Conservation (phyloP, 2,888 invertebrate genomes). For the Nomada flava region DNA sequence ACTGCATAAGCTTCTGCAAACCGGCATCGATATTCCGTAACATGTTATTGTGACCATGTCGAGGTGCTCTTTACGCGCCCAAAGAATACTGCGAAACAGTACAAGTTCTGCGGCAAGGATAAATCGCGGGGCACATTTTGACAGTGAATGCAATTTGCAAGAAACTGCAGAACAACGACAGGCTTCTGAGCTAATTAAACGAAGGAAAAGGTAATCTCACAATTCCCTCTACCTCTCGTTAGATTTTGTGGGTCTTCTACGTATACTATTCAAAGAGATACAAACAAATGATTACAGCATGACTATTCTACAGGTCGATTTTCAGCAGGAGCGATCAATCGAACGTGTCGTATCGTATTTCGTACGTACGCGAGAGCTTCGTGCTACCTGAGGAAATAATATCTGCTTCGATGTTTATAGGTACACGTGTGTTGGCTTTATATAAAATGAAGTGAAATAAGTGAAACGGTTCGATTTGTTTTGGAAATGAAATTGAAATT, state of each 20-base stretch:
- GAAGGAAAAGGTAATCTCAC: slow-evolving; percentile 45
- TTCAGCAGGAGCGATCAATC: background rate
- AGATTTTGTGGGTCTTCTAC: slow-evolving; percentile 67
- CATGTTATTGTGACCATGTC: background rate
- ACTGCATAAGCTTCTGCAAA: background rate
- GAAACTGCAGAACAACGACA: slow-evolving; percentile 41
- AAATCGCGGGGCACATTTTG: slow-evolving; percentile 40
- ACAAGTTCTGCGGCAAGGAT: slow-evolving; percentile 28
- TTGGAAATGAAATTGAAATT: background rate
- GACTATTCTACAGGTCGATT: background rate
- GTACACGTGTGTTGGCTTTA: background rate
- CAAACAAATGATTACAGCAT: background rate
- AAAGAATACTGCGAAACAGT: background rate
- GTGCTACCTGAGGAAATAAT: no score
- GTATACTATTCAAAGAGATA: slow-evolving; percentile 33
- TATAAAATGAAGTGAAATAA: background rate
- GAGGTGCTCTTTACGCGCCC: background rate
- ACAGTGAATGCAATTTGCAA: slow-evolving; percentile 43
- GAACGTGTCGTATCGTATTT: no score
- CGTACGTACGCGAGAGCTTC: no score
- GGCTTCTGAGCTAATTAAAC: slow-evolving; percentile 75
- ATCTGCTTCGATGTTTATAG: no score
- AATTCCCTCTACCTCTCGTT: slow-evolving; percentile 28
- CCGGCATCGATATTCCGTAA: background rate
- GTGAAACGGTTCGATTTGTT: background rate